Evolutionary conservation across 2,888 invertebrate species (phyloP), one percentile per base, ranked within the genome.

Genomic region (Drosophila falleni): DNA sequence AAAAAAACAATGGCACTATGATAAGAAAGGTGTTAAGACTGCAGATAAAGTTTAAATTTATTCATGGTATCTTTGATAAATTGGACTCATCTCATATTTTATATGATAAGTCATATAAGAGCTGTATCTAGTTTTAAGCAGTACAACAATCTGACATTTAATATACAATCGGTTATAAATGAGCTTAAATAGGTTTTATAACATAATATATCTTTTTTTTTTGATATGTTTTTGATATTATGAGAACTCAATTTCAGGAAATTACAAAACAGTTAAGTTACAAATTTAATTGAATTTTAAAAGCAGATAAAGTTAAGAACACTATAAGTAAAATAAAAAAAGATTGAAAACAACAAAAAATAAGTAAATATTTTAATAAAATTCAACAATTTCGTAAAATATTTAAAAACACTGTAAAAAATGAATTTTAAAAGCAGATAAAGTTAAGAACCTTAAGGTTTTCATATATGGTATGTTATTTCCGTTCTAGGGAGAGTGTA

Each of bases 21-120:
- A 51, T 33, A 51, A 53, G 33, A 39, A 15, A n/a, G n/a, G 31
- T 44, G 42, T 44, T 19, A 33, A 60, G 15, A n/a, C n/a, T n/a
- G 15, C 31, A 42, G 54, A 42, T 60, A 60, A 51, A 33, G 15
- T 5, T 8, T 4, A 23, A 33, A 53, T 33, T 47, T 53, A n/a
- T 9, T 39, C 1, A 33, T 37, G 44, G 46, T 53, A 65, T 46
- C 51, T 39, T 13, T 31, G 10, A 23, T 29, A 41, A 29, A 31
- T 33, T 23, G 31, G 33, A 42, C 33, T 44, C 16, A 51, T 15
- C 41, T 15, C 5, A 15, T 33, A 31, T 23, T 31, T 9, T 42
- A 31, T 23, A 39, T n/a, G 8, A 44, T 46, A 2, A 5, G 44
- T 23, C 33, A 23, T 42, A 42, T 26, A 49, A 42, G 39, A 42